Percentiles rank a stretch among this genome's conserved stretches.
Conservation (phyloP, 2,797 vertebrate species). For the Malurus leucopterus region DNA sequence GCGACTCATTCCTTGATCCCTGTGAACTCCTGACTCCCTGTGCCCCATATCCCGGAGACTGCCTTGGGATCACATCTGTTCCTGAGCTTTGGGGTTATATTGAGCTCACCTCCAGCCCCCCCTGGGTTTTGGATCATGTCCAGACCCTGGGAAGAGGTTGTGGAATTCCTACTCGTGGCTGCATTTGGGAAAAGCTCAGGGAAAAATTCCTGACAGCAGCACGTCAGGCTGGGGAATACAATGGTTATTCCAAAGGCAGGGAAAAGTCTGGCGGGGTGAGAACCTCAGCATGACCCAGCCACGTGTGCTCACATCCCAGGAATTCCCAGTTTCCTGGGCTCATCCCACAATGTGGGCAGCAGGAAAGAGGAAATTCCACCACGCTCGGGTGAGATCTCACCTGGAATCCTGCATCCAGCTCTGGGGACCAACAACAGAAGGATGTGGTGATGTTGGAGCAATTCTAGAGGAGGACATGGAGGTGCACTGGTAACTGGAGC, state of each 20-base stretch:
- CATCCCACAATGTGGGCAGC: accelerated
- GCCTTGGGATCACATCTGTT: neutral
- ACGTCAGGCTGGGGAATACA: accelerated
- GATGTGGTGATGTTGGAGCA: neutral
- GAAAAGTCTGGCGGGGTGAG: neutral
- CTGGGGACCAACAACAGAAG: accelerated
- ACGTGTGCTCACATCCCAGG: neutral
- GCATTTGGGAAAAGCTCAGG: neutral
- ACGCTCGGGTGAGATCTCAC: too few species aligned
- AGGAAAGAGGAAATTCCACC: neutral
- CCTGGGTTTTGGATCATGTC: neutral
- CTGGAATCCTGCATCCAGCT: neutral
- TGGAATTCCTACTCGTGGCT: neutral
- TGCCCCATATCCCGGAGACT: accelerated
- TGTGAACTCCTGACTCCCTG: neutral
- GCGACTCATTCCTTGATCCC: neutral
- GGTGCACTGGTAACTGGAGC: neutral
- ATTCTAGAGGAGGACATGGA: accelerated
- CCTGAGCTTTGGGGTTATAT: accelerated
- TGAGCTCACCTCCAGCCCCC: neutral
- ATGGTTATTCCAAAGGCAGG: accelerated
- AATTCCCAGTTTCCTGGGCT: accelerated
- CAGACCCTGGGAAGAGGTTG: neutral
- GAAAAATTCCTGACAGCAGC: neutral
- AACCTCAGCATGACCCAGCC: accelerated